These are phyloP conservation scores for Tadarida brasiliensis DNA, from an alignment of 2,797 vertebrate species.

Conservation along the genomic window DNA sequence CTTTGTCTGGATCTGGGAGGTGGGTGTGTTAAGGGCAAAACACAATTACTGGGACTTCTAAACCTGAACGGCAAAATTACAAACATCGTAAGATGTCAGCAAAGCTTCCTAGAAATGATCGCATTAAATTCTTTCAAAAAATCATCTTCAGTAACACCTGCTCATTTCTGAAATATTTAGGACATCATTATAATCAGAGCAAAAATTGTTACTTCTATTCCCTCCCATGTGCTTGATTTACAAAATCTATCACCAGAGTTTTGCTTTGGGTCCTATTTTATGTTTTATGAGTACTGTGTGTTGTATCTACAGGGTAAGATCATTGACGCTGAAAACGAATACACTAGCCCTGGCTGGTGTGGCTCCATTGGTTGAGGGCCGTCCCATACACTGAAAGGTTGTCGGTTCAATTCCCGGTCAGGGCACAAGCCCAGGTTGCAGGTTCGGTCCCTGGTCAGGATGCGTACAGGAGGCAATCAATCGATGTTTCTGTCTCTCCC, in stretches of 20 bases:
- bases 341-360: no score
- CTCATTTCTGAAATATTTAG: background rate
- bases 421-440: no score
- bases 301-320: background rate
- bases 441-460: no score
- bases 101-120: constrained; percentile 73
- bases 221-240: background rate
- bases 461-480: no score
- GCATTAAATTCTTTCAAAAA: constrained; percentile 65
- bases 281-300: background rate
- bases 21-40: background rate
- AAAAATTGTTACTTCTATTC: background rate
- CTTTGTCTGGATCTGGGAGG: background rate
- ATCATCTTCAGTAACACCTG: constrained; percentile 22
- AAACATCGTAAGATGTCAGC: constrained; percentile 78
- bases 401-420: no score
- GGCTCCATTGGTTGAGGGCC: no score
- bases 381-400: no score
- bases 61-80: constrained; percentile 68
- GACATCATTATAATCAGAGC: background rate
- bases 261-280: background rate
- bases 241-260: background rate
- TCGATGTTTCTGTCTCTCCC: no score
- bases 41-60: background rate
- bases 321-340: background rate